These are phyloP conservation scores for Pyrocephalus nanus DNA, from an alignment of 2,797 vertebrate species.

Conservation along the genomic window DNA sequence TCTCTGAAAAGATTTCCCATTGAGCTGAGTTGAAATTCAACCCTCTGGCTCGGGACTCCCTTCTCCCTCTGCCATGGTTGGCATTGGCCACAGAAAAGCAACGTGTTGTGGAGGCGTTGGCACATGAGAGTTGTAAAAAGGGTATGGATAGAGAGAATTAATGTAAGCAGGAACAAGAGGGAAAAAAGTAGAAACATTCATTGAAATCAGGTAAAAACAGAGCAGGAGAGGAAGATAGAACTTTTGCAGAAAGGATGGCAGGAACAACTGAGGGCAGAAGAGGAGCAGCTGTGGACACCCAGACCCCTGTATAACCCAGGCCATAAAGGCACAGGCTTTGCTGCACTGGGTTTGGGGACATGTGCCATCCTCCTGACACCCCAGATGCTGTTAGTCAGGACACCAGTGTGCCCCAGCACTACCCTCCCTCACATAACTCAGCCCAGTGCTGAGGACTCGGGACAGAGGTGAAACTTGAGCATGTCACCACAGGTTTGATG, in stretches of 20 bases:
- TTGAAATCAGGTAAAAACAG: background rate
- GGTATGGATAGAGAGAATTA: background rate
- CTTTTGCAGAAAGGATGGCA: background rate
- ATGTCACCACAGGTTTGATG: background rate
- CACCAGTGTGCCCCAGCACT: background rate
- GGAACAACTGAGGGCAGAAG: background rate
- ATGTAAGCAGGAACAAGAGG: background rate
- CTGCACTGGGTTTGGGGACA: fast-evolving
- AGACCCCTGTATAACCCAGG: background rate
- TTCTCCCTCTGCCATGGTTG: background rate
- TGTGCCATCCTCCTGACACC: background rate
- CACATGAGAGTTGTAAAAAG: background rate
- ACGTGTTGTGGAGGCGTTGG: background rate
- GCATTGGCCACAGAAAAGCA: background rate
- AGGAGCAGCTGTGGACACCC: background rate
- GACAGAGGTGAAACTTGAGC: background rate
- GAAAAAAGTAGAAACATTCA: background rate
- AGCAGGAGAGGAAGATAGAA: background rate
- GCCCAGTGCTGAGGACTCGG: background rate
- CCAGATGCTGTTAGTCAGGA: background rate
- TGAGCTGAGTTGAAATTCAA: background rate
- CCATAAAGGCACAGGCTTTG: fast-evolving
- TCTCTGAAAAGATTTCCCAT: background rate
- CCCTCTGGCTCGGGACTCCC: background rate
- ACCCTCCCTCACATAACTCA: background rate